Evolutionary conservation across 2,797 vertebrate genomes (phyloP).

Genomic region (Oreochromis grahami): DNA sequence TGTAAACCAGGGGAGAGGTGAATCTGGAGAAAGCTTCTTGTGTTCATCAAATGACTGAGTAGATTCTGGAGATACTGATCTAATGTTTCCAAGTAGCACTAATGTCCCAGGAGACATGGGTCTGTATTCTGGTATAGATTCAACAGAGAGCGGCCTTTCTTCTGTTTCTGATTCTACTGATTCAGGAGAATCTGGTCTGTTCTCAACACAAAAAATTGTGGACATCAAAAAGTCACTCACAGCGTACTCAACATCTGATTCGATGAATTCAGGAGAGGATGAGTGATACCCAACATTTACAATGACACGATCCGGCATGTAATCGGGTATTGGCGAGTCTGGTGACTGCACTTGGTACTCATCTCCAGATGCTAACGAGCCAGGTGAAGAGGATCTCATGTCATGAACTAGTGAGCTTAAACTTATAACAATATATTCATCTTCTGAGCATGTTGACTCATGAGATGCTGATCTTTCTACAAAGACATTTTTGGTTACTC

Average conservation of each 20-base stretch:
- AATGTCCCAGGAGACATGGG: slow-evolving; percentile 9
- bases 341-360: slow-evolving; percentile 39
- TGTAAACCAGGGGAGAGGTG: slow-evolving; percentile 37
- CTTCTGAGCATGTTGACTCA: slow-evolving; percentile 58
- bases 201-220: background rate
- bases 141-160: slow-evolving; percentile 13
- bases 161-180: slow-evolving; percentile 14
- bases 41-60: slow-evolving; percentile 15
- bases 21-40: slow-evolving; percentile 33
- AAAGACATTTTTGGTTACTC: background rate
- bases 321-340: slow-evolving; percentile 54
- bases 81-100: background rate
- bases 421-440: slow-evolving; percentile 45
- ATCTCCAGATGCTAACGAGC: slow-evolving; percentile 32
- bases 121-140: slow-evolving; percentile 30
- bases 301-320: slow-evolving; percentile 11
- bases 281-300: slow-evolving; percentile 44
- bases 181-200: slow-evolving; percentile 33
- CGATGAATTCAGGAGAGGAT: slow-evolving; percentile 44
- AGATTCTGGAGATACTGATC: slow-evolving; percentile 30
- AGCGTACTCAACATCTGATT: slow-evolving; percentile 49
- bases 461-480: slow-evolving; percentile 50
- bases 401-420: slow-evolving; percentile 16
- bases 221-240: slow-evolving; percentile 33
- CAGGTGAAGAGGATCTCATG: slow-evolving; percentile 37